These are phyloP conservation scores for Oreochromis mossambicus DNA, from an alignment of 2,797 vertebrate species.

Conservation along the genomic window DNA sequence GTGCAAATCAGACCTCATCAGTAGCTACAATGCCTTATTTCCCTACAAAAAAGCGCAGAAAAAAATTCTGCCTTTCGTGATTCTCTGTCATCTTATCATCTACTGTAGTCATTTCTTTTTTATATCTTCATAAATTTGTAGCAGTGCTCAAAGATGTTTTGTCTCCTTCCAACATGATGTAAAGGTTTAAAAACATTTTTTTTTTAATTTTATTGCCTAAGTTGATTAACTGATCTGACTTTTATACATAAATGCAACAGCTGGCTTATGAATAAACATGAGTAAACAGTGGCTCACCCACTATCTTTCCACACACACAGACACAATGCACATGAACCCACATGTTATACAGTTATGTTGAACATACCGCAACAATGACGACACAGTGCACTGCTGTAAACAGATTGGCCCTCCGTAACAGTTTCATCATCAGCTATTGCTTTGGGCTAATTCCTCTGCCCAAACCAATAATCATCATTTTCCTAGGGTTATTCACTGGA, in stretches of 20 bases:
- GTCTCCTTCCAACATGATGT: neutral
- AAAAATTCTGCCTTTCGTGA: accelerated
- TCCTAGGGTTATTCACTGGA: slow-evolving; percentile 14
- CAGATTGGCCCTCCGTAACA: neutral
- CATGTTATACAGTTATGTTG: neutral
- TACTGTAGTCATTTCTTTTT: neutral
- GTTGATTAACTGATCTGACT: neutral
- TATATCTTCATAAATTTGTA: neutral
- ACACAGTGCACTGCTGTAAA: neutral
- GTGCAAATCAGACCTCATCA: slow-evolving; percentile 20
- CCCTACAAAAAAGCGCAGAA: accelerated
- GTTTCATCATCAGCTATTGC: neutral
- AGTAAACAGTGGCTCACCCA: neutral
- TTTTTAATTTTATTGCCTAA: neutral
- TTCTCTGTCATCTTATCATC: neutral
- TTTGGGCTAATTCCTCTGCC: slow-evolving; percentile 10
- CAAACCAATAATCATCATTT: slow-evolving; percentile 8
- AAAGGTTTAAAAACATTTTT: neutral
- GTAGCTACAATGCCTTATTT: neutral
- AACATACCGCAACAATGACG: slow-evolving; percentile 13
- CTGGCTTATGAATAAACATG: slow-evolving; percentile 20
- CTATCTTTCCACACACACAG: neutral
- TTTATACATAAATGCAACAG: slow-evolving; percentile 9
- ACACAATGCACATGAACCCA: neutral
- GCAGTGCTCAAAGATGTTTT: neutral